Conservation (phyloP, 1,140 invertebrate species). For the Drosophila equinoxialis region DNA sequence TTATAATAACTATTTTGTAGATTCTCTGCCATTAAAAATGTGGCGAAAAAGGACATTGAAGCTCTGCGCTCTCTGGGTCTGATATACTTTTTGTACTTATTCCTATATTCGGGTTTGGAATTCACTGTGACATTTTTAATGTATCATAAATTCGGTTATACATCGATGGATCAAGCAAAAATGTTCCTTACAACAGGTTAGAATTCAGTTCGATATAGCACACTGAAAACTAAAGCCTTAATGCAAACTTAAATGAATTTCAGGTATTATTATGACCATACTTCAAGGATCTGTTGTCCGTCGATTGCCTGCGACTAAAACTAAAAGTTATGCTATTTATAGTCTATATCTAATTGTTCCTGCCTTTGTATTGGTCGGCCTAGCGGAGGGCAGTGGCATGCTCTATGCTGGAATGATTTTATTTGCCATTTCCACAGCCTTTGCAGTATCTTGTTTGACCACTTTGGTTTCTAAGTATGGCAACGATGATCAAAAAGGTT, state of each 20-base stretch:
- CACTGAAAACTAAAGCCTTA: constrained; percentile 20
- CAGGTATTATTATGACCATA: constrained; percentile 92
- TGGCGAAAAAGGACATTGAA: constrained; percentile 85
- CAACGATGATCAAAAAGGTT: constrained; percentile 93
- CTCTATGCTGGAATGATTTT: constrained; percentile 93
- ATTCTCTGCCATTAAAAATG: constrained; percentile 86
- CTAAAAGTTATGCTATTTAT: constrained; percentile 88
- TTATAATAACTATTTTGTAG: constrained; percentile 79
- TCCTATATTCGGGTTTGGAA: constrained; percentile 98
- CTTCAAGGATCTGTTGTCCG: constrained; percentile 96
- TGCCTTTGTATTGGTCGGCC: constrained; percentile 93
- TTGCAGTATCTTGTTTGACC: constrained; percentile 97
- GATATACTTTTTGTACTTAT: constrained; percentile 97
- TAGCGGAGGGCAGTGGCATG: constrained; percentile 84
- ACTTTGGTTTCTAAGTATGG: constrained; percentile 94
- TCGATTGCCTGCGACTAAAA: constrained; percentile 89
- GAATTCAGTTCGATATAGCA: too few species aligned
- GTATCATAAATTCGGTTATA: constrained; percentile 95
- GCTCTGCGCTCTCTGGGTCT: constrained; percentile 90
- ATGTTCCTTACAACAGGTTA: constrained; percentile 97
- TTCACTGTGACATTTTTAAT: constrained; percentile 99
- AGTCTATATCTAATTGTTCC: constrained; percentile 95
- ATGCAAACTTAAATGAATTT: neutral
- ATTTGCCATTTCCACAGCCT: constrained; percentile 95
- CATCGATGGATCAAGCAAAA: constrained; percentile 97